Evolutionary conservation across 2,888 invertebrate genomes (phyloP).

Genomic region (Noctua janthina): DNA sequence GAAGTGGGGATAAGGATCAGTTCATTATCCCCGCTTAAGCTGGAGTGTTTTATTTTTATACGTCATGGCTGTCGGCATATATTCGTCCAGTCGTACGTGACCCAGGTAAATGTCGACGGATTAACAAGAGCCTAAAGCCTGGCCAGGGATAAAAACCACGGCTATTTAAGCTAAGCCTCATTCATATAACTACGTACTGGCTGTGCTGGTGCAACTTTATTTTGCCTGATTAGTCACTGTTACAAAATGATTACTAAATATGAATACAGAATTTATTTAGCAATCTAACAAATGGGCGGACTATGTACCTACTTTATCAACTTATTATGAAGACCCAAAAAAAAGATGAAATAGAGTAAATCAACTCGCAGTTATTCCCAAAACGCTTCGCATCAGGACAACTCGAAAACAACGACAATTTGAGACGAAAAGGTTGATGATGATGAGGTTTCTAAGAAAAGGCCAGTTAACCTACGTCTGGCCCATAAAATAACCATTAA

Average conservation of each 20-base stretch:
- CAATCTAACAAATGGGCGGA: conserved; percentile 7
- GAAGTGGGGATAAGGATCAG: conserved; percentile 9
- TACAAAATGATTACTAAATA: conserved; percentile 33
- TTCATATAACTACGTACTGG: background rate
- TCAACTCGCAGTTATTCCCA: background rate
- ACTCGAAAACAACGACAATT: background rate
- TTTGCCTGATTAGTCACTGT: conserved; percentile 40
- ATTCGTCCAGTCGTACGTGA: conserved; percentile 42
- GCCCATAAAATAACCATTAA: conserved; percentile 39
- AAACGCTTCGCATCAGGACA: too few relatives aligned
- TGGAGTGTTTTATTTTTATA: conserved; percentile 35
- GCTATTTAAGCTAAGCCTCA: conserved; percentile 6
- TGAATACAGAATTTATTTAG: conserved; percentile 38
- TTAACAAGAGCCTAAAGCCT: conserved; percentile 31
- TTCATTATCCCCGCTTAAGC: background rate
- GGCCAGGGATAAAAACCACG: conserved; percentile 14
- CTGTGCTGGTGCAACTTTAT: background rate
- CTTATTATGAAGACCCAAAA: background rate
- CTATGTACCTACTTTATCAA: background rate
- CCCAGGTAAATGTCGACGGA: conserved; percentile 28
- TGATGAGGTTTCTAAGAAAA: conserved; percentile 34
- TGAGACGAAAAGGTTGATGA: conserved; percentile 3
- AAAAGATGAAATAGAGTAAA: background rate
- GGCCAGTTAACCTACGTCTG: background rate
- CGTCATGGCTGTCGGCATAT: background rate